phyloP scores from a whole-genome alignment of 1,140 invertebrate species.

The Achroia grisella region DNA sequence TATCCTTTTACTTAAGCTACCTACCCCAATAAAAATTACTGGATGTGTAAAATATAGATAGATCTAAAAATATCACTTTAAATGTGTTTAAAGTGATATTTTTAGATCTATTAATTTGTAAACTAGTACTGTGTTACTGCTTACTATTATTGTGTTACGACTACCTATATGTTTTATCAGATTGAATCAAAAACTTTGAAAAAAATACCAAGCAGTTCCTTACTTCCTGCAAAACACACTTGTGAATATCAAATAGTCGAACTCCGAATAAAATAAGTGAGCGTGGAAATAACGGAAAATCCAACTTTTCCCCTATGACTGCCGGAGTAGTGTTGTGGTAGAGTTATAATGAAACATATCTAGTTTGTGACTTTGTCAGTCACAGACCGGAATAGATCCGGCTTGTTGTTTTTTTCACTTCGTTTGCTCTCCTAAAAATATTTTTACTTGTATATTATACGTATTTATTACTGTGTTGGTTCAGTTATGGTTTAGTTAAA shows the following conservation, averaged over 20 bases:
- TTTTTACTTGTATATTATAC: neutral
- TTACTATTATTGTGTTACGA: too few relatives aligned
- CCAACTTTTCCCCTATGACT: constrained; percentile 16
- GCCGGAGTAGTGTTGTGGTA: constrained; percentile 5
- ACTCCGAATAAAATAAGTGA: neutral
- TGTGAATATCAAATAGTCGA: constrained; percentile 3
- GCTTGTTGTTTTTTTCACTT: constrained; percentile 16
- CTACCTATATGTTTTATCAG: too few relatives aligned
- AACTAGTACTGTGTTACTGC: too few relatives aligned
- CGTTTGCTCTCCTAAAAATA: constrained; percentile 6
- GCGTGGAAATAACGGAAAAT: constrained; percentile 8
- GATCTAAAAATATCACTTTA: too few relatives aligned
- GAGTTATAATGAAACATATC: constrained; percentile 31
- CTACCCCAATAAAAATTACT: too few relatives aligned
- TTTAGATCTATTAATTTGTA: too few relatives aligned
- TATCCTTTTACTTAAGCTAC: too few relatives aligned
- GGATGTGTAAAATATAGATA: too few relatives aligned
- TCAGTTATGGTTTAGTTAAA: too few relatives aligned
- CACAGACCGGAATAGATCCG: constrained; percentile 7
- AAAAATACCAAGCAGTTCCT: neutral
- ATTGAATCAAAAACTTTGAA: too few relatives aligned
- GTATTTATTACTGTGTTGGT: too few relatives aligned
- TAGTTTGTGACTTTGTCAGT: constrained; percentile 18
- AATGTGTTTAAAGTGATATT: too few relatives aligned
- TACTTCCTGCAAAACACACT: neutral